phyloP scores from a whole-genome alignment of 2,797 vertebrate species.

The Lacerta bilineata region DNA sequence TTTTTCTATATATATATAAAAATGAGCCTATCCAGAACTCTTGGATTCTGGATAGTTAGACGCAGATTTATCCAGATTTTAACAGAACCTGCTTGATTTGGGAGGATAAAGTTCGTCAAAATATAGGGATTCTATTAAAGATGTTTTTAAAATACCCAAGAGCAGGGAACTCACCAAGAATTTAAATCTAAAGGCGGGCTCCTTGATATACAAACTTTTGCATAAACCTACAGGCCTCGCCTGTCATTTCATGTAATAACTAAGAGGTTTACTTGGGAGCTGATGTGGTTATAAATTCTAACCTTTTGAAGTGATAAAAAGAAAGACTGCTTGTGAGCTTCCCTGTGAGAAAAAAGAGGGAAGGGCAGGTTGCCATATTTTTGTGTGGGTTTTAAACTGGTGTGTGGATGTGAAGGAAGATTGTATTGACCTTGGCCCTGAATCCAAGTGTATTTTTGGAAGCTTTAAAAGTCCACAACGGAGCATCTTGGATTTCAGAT shows the following conservation, averaged over 20 bases:
- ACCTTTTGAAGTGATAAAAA: constrained; percentile 52
- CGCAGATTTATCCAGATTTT: constrained; percentile 49
- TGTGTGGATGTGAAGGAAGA: constrained; percentile 63
- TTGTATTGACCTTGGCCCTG: constrained; percentile 71
- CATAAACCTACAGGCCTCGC: constrained; percentile 44
- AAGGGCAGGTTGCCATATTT: constrained; percentile 59
- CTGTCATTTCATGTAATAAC: constrained; percentile 51
- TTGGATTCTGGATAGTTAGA: constrained; percentile 55
- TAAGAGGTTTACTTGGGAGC: neutral
- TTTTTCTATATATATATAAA: too few relatives aligned
- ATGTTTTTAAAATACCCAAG: neutral
- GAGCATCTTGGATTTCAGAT: neutral
- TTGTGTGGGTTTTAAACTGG: constrained; percentile 62
- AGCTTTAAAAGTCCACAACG: constrained; percentile 69
- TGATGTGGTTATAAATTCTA: constrained; percentile 58
- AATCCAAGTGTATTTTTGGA: constrained; percentile 71
- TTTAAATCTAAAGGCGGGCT: constrained; percentile 48
- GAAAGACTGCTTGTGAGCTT: neutral
- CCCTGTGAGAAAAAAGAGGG: constrained; percentile 47
- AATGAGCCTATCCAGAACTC: constrained; percentile 62
- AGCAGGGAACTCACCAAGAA: constrained; percentile 12
- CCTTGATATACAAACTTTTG: constrained; percentile 40
- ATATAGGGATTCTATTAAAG: neutral
- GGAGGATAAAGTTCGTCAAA: neutral
- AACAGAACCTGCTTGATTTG: constrained; percentile 37